Conservation (phyloP, 2,888 invertebrate species). For the Argyra leucocephala region DNA sequence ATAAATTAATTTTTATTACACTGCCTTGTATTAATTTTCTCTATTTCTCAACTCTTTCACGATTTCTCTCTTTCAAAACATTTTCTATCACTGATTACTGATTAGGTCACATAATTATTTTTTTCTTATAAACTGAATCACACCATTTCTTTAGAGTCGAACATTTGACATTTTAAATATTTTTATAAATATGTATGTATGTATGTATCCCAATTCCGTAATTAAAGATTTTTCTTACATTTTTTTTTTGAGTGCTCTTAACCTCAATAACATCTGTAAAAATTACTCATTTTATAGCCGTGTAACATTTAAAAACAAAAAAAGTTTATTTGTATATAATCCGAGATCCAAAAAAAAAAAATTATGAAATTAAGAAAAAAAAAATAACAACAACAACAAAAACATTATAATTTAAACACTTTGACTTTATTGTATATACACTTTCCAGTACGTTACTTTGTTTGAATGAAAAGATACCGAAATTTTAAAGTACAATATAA, state of each 20-base stretch:
- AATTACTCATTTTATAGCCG: background rate
- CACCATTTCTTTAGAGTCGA: too few relatives aligned
- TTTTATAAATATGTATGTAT: background rate
- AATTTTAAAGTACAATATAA: too few relatives aligned
- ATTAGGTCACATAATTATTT: background rate
- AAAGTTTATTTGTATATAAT: too few relatives aligned
- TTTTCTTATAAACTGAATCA: background rate
- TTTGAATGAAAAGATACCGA: too few relatives aligned
- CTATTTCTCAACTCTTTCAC: too few relatives aligned
- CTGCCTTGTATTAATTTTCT: background rate
- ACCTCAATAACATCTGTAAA: background rate
- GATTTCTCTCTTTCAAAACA: too few relatives aligned
- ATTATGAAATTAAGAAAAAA: too few relatives aligned
- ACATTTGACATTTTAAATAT: background rate
- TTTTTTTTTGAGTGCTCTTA: background rate
- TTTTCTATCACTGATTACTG: background rate
- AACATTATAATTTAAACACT: too few relatives aligned
- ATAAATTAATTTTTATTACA: background rate
- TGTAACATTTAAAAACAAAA: background rate
- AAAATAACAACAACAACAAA: too few relatives aligned
- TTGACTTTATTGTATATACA: too few relatives aligned
- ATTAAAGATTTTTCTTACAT: background rate
- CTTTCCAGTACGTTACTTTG: too few relatives aligned
- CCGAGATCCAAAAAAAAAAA: too few relatives aligned
- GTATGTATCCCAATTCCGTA: background rate